phyloP scores from a whole-genome alignment of 2,797 vertebrate genomes.

The Takifugu rubripes region DNA sequence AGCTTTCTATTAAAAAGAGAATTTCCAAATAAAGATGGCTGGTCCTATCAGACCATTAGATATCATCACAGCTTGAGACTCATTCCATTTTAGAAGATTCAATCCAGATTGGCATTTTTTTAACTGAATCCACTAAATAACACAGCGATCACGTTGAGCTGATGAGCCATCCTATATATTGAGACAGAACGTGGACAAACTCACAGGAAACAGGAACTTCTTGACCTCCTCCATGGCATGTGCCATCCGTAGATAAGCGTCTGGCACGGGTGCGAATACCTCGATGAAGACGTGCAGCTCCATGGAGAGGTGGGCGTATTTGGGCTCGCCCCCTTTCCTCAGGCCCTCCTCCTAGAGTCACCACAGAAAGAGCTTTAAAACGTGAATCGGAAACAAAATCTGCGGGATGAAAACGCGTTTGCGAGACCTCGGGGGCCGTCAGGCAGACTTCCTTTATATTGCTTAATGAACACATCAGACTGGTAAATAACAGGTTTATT shows the following conservation, averaged over 20 bases:
- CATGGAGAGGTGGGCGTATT: constrained; percentile 94
- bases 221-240: constrained; percentile 98
- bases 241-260: constrained; percentile 95
- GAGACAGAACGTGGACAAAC: constrained; percentile 32
- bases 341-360: constrained; percentile 87
- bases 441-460: constrained; percentile 7
- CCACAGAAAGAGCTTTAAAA: background rate
- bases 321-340: constrained; percentile 91
- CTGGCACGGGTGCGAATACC: constrained; percentile 93
- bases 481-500: constrained; percentile 21
- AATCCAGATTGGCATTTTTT: background rate
- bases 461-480: constrained; percentile 20
- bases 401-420: constrained; percentile 11
- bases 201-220: constrained; percentile 95
- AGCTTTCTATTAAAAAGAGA: constrained; percentile 27
- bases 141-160: background rate
- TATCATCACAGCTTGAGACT: constrained; percentile 1
- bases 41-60: constrained; percentile 17
- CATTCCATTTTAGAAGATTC: background rate
- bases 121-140: background rate
- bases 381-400: constrained; percentile 10
- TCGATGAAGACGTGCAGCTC: constrained; percentile 97
- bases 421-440: constrained; percentile 9
- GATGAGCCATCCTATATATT: too few relatives aligned
- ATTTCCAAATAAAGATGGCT: constrained; percentile 21